A percentile compares a stretch with the other conserved stretches of the same genome.
These are phyloP conservation scores for Ondatra zibethicus DNA, from an alignment of 2,113 vertebrate genomes.

Conservation along the genomic window DNA sequence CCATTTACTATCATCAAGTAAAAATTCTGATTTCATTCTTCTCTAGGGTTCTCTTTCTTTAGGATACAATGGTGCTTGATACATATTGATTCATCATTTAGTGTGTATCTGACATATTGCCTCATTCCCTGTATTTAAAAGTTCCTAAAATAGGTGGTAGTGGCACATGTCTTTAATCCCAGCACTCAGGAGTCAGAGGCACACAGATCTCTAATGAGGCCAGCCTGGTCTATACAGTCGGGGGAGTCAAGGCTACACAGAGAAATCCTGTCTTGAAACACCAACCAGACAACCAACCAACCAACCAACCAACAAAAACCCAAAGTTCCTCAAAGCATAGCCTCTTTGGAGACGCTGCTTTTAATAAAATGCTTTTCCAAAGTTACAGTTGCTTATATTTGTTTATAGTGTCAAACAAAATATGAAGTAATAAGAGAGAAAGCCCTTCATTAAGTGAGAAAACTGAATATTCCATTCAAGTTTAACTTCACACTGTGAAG, in stretches of 20 bases:
- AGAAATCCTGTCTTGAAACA: background rate
- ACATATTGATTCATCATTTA: background rate
- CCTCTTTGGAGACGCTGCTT: background rate
- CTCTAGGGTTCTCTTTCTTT: background rate
- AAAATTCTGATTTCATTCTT: constrained; percentile 17
- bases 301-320: background rate
- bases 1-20: background rate
- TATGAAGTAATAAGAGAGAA: background rate
- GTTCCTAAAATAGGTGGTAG: background rate
- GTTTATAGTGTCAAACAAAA: constrained; percentile 43
- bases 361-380: constrained; percentile 15
- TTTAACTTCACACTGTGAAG: constrained; percentile 16
- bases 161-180: background rate
- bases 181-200: background rate
- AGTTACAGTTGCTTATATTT: background rate
- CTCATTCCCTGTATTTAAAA: constrained; percentile 44
- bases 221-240: background rate
- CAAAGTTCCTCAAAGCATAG: background rate
- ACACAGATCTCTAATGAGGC: background rate
- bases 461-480: constrained; percentile 1
- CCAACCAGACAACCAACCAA: too few relatives aligned
- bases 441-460: constrained; percentile 20
- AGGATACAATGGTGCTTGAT: background rate
- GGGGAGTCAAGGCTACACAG: background rate
- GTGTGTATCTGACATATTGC: background rate